These are phyloP conservation scores for Sipha maydis DNA, from an alignment of 2,888 invertebrate genomes.

Conservation along the genomic window DNA sequence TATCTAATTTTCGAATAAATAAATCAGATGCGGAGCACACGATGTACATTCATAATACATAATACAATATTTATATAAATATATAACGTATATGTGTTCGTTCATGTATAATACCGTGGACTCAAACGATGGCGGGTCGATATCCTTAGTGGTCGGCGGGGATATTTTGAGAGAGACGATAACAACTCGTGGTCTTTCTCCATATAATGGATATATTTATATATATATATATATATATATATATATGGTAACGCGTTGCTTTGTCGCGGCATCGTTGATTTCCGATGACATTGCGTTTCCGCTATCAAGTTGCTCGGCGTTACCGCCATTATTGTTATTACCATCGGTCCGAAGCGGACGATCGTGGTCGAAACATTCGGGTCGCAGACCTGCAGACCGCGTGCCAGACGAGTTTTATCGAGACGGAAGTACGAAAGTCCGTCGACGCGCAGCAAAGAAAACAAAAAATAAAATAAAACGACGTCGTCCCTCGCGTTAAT, in stretches of 20 bases:
- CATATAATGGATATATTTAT: too few relatives aligned
- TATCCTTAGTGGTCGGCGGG: neutral
- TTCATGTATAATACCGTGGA: neutral
- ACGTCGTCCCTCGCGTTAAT: too few relatives aligned
- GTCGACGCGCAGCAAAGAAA: too few relatives aligned
- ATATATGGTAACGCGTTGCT: neutral
- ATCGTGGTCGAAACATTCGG: neutral
- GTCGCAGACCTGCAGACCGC: neutral
- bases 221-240: neutral
- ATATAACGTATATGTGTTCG: neutral
- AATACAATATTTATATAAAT: too few relatives aligned
- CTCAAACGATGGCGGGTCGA: neutral
- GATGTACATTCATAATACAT: neutral
- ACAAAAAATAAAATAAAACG: too few relatives aligned
- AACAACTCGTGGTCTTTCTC: too few relatives aligned
- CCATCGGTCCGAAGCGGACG: neutral
- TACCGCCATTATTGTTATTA: too few relatives aligned
- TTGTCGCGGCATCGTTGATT: neutral
- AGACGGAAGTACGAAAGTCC: too few relatives aligned
- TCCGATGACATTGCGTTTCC: too few relatives aligned
- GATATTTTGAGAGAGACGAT: too few relatives aligned
- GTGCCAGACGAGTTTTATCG: too few relatives aligned
- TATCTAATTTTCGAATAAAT: slow-evolving; percentile 7
- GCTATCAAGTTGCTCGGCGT: too few relatives aligned
- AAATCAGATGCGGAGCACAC: neutral